A percentile compares a stretch with the other conserved stretches of the same genome.
Evolutionary conservation across 2,797 vertebrate genomes (phyloP).

Genomic region (Phaenicophaeus curvirostris): DNA sequence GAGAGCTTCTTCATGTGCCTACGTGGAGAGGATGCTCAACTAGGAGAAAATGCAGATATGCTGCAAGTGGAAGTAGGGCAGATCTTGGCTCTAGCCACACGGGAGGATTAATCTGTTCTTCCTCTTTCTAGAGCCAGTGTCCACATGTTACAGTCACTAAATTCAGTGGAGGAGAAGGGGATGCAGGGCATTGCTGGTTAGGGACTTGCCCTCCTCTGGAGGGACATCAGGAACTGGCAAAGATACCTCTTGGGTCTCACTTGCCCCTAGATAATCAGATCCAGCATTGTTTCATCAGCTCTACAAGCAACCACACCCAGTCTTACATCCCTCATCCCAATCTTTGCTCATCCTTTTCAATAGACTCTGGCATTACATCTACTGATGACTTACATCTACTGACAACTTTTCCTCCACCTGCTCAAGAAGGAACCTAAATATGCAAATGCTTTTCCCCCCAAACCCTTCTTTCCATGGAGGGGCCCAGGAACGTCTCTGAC

Average conservation of each 20-base stretch:
- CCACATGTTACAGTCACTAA: not conserved
- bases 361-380: not conserved
- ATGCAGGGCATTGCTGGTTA: not conserved
- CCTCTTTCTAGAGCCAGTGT: not conserved
- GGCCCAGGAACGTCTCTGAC: not conserved
- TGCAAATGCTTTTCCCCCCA: not conserved
- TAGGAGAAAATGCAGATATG: not conserved
- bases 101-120: not conserved
- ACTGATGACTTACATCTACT: not conserved
- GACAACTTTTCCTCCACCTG: slow-evolving; percentile 2
- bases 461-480: not conserved
- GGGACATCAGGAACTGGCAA: not conserved
- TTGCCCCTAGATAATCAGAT: not conserved
- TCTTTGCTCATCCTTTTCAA: not conserved
- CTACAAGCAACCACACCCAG: not conserved
- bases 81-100: not conserved
- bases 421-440: not conserved
- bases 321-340: not conserved
- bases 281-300: not conserved
- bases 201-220: not conserved
- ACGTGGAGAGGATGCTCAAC: not conserved
- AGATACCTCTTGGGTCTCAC: not conserved
- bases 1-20: not conserved
- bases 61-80: not conserved
- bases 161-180: not conserved